Base-by-base conservation (phyloP, 1,140 invertebrate genomes). In the Portunus trituberculatus region DNA sequence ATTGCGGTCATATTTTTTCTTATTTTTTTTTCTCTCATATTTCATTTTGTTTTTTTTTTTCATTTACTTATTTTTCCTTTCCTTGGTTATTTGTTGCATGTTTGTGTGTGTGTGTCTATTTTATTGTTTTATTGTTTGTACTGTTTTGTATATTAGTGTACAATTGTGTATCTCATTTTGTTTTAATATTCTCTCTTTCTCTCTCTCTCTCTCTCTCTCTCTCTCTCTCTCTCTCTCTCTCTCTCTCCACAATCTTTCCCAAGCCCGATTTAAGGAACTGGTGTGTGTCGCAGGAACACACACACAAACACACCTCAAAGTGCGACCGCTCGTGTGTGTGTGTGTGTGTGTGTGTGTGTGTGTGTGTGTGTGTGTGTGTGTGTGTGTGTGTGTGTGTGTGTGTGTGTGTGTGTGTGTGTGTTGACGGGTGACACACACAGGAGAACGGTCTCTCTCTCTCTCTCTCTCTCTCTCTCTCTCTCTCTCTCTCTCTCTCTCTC, bases 161-260 rank as follows among this genome's bases (percentile, higher is more conserved):
- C 6, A n/a, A n/a, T 39, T 39, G 39, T 39, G 39, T 39, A 39
- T 39, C 39, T 39, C n/a, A n/a, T 39, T 39, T 39, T 39, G 1
- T 39, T 39, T 39, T 2, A 2, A 39, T 39, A 39, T 39, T n/a
- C 4, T 76, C 6, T n/a, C 20, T 76, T 0, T n/a, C 12, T 76
- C 20, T 76, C 20, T 76, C 67, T n/a, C 67, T 76, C 67, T n/a
- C 25, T 76, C 25, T n/a, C 67, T 76, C 67, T 76, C 67, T 76
- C 67, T n/a, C 67, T 76, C 67, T 76, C 67, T 76, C 67, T 76
- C 67, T 76, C 67, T 76, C 67, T 76, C 67, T 76, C 67, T 76
- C 67, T 76, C 67, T 76, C 67, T 25, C 12, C 67, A 76, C 67
- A 76, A 76, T 20, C 67, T 8, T 76, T 59, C 52, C 52, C 52